A percentile compares a stretch with the other conserved stretches of the same genome.
Conservation (phyloP, 2,888 invertebrate species). For the Amiota mariae region DNA sequence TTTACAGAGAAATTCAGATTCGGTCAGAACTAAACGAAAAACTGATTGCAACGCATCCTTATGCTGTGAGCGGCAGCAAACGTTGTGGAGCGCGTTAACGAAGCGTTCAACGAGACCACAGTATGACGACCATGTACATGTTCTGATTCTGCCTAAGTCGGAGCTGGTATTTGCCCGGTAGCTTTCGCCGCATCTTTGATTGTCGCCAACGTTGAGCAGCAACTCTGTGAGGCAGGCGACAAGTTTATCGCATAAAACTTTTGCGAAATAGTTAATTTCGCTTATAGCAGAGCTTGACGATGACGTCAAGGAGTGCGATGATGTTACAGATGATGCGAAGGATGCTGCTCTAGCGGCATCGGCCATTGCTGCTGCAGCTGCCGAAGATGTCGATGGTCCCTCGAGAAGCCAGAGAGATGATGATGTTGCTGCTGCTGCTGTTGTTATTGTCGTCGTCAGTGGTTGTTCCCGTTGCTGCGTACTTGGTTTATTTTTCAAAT, state of each 20-base stretch:
- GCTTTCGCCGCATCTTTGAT: constrained; percentile 39
- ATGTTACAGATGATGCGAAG: constrained; percentile 22
- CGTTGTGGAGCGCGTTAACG: constrained; percentile 67
- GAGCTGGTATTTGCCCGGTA: background rate
- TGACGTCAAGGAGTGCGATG: constrained; percentile 36
- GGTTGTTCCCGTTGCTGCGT: constrained; percentile 33
- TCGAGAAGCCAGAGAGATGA: constrained; percentile 49
- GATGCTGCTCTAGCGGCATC: constrained; percentile 22
- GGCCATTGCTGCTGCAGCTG: constrained; percentile 48
- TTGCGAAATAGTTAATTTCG: constrained; percentile 73
- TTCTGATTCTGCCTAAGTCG: constrained; percentile 1
- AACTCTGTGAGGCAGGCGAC: constrained; percentile 66
- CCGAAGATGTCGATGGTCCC: constrained; percentile 66
- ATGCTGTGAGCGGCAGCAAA: constrained; percentile 66
- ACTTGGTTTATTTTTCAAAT: constrained; percentile 72
- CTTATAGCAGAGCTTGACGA: constrained; percentile 52
- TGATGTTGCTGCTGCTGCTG: constrained; percentile 40
- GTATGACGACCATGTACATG: constrained; percentile 64
- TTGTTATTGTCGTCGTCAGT: constrained; percentile 31
- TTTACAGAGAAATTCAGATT: constrained; percentile 70
- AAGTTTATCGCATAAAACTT: constrained; percentile 71
- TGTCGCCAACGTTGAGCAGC: constrained; percentile 36
- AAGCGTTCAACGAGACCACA: constrained; percentile 68
- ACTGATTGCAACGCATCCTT: constrained; percentile 69
- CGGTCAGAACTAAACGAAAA: constrained; percentile 65